Evolutionary conservation across 2,113 vertebrate species (phyloP), one percentile per base, ranked within the genome.

Genomic region (Thryonomys swinderianus): DNA sequence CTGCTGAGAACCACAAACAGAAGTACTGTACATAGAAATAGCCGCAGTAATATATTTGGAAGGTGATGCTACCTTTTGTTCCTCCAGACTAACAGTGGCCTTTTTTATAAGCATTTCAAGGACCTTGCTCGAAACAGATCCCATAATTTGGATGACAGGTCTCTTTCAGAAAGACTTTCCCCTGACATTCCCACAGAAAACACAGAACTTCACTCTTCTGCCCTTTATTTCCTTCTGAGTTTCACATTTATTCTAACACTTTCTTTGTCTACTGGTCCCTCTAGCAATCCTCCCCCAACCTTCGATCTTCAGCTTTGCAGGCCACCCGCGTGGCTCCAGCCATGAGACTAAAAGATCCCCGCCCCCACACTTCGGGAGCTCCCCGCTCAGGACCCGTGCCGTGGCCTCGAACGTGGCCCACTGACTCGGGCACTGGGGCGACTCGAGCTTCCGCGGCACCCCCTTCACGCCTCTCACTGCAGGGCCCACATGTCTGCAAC

Each of bases 51-150:
- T 86, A 67, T 90, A 92, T 93, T 66, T 94, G 76, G 53, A 89
- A 91, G 59, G 11, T 12, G 11, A 90, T 76, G 45, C 42, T 88
- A 88, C 69, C 66, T 96, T 80, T 90, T 83, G 62, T 93, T 94
- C 66, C 66, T 93, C 61, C n/a, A 53, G 10, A 74, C 34, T 85
- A 84, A 69, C 87, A 55, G 23, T 92, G 73, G 88, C 45, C 64
- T 88, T 91, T 94, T 85, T 73, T 74, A 64, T 57, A 76, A 61
- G 45, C 74, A 76, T 92, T 84, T 95, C 91, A 84, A 95, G 74
- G 84, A 73, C 82, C 76, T 69, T 61, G 76, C 37, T 93, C 9
- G 2, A 88, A 94, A 95, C 30, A 64, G 59, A 81, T 10, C 62
- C 48, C 62, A 27, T 67, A 66, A 62, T 87, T 83, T 17, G 79